Evolutionary conservation across 37 sponge, comb jelly and placozoan genomes (phyloP), one percentile per base, ranked within the genome.

Genomic region (Eunapius fragilis): DNA sequence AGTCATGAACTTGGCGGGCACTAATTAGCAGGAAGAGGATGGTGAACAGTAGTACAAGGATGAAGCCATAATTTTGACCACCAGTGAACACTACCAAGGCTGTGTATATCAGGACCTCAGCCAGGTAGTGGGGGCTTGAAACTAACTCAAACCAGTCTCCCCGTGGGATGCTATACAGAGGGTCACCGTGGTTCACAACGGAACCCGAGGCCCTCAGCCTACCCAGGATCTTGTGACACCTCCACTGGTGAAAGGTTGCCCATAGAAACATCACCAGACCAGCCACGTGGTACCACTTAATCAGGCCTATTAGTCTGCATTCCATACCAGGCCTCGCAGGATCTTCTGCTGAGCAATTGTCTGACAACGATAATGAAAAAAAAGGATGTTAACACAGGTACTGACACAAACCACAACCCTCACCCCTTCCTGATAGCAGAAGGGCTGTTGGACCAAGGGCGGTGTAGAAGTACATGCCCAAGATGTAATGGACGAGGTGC

Each of bases 121-220:
- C 93, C 4, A 91, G 23, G 77, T 87, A 89, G 80, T 96, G 97
- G 7, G 96, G 96, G 48, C 84, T 71, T 41, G 94, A 91, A 14
- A 91, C 85, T 37, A 85, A 80, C 19, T 85, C 74, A 74, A 96
- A 96, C 97, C 97, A 96, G 58, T 94, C 97, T 34, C 97, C 96
- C 32, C 76, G 19, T 31, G 96, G 96, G 30, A 93, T 80, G 17
- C 67, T 37, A 71, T 74, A 83, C 37, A 24, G 78, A 33, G 33
- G 31, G 33, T 41, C 38, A 17, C 26, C 17, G 0, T 69, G 36
- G 22, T 19, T 25, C 7, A 14, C 38, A 70, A 4, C 7, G 7
- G 71, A 70, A 34, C 6, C 3, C 25, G 72, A 28, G 23, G n/a
- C 50, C 34, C 96, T 71, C 30, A 96, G 74, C 3, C 86, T 38